Conservation (phyloP, 2,113 vertebrate species). For the Carettochelys insculpta region DNA sequence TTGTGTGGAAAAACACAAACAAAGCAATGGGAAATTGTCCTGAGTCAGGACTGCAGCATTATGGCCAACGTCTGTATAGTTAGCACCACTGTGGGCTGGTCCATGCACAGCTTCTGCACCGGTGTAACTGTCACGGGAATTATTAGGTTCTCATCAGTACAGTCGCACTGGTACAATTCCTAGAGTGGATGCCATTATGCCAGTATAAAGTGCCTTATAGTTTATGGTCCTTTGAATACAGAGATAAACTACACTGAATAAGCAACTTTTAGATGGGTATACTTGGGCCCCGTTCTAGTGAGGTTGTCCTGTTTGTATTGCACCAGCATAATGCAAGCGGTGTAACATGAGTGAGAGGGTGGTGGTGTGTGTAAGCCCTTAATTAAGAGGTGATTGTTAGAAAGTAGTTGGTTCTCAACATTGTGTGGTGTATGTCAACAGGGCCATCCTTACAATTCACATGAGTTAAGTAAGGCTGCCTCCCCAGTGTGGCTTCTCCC, state of each 20-base stretch:
- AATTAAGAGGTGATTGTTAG: not conserved
- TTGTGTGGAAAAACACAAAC: not conserved
- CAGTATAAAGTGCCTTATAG: not conserved
- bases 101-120: not conserved
- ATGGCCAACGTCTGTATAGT: not conserved
- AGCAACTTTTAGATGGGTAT: not conserved
- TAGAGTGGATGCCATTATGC: not conserved
- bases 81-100: not conserved
- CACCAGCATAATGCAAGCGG: not conserved
- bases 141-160: not conserved
- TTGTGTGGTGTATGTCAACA: not conserved
- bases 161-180: not conserved
- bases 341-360: not conserved
- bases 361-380: not conserved
- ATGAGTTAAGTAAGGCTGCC: too few species aligned
- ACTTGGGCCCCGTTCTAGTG: not conserved
- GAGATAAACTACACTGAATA: not conserved
- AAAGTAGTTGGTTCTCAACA: not conserved
- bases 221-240: not conserved
- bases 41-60: not conserved
- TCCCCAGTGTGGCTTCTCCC: too few species aligned
- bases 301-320: not conserved
- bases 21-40: not conserved
- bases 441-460: too few species aligned
- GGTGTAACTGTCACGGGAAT: not conserved